Conservation (phyloP, 2,888 invertebrate genomes). For the Apodemia duryi region DNA sequence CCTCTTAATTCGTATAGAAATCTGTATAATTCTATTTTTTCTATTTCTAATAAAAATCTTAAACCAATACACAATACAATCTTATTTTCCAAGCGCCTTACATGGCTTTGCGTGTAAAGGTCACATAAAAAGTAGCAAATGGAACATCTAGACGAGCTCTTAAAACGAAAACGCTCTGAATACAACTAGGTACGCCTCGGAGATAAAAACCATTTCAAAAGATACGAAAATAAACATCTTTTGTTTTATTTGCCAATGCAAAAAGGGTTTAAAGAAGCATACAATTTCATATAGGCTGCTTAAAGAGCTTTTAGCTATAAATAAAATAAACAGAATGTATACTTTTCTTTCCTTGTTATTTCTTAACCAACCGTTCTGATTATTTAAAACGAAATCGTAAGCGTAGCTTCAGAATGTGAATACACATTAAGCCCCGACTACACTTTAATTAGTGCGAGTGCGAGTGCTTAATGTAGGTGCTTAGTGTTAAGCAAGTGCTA, state of each 20-base stretch:
- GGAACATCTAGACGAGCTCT: background rate
- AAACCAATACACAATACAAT: background rate
- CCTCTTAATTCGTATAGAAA: no score
- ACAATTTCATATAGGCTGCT: background rate
- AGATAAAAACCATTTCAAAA: constrained; percentile 3
- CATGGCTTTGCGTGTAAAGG: background rate
- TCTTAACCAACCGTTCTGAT: background rate
- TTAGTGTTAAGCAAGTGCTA: no score
- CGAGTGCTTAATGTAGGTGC: no score
- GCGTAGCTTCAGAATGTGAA: background rate
- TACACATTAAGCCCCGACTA: no score
- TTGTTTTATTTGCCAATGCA: constrained; percentile 4
- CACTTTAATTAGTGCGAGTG: no score
- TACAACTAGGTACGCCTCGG: background rate
- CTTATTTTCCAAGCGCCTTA: background rate
- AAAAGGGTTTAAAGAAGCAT: constrained; percentile 1
- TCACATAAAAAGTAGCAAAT: background rate
- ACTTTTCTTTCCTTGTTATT: background rate
- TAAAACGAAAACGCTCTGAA: background rate
- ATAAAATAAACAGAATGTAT: background rate
- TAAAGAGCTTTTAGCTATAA: background rate
- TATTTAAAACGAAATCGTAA: background rate
- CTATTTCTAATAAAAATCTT: background rate
- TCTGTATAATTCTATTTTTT: no score
- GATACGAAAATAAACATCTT: constrained; percentile 4